Evolutionary conservation across 2,888 invertebrate genomes (phyloP).

Genomic region (Tetheella fluctuosa): DNA sequence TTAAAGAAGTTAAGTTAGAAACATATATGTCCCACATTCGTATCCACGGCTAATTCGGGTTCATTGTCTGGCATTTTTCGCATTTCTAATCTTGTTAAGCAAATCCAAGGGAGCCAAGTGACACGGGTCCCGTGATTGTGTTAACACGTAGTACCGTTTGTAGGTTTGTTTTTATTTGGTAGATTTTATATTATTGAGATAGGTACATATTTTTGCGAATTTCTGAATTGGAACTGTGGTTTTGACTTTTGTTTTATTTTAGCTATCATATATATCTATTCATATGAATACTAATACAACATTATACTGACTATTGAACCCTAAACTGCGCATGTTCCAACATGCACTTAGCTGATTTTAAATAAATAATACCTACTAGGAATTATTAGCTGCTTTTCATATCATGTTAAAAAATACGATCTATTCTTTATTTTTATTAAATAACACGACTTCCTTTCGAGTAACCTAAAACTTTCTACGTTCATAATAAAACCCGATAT

Average conservation of each 20-base stretch:
- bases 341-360: too few species aligned
- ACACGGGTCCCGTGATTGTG: slow-evolving; percentile 60
- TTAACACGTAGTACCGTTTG: slow-evolving; percentile 54
- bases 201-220: too few species aligned
- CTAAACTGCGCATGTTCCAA: too few species aligned
- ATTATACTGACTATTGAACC: too few species aligned
- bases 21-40: slow-evolving; percentile 43
- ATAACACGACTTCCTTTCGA: neutral
- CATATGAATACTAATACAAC: too few species aligned
- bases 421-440: neutral
- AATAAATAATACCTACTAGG: too few species aligned
- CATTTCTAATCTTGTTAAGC: slow-evolving; percentile 74
- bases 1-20: slow-evolving; percentile 27
- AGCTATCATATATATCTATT: too few species aligned
- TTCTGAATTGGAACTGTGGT: neutral
- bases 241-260: too few species aligned
- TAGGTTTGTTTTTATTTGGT: slow-evolving; percentile 21
- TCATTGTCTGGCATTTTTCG: slow-evolving; percentile 72
- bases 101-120: slow-evolving; percentile 65
- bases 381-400: too few species aligned
- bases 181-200: neutral
- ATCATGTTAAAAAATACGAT: neutral
- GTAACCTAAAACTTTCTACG: neutral
- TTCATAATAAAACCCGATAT: neutral
- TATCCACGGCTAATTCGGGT: slow-evolving; percentile 62